phyloP scores from a whole-genome alignment of 2,888 invertebrate species.

The Chaetogeoica ovagalla region DNA sequence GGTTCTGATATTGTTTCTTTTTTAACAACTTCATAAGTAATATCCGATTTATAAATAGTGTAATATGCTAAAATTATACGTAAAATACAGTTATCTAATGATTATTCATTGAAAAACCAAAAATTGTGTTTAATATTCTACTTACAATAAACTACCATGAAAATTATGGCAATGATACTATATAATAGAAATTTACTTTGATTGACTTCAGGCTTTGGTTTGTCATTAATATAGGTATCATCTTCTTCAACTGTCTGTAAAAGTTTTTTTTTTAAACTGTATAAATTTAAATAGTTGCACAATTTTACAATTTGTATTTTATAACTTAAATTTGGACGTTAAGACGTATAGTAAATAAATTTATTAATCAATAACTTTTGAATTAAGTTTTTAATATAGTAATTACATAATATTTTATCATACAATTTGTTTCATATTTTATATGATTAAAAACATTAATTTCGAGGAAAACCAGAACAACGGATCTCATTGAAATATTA shows the following conservation, averaged over 20 bases:
- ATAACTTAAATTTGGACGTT: no score
- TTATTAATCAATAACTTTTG: no score
- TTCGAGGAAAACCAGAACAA: no score
- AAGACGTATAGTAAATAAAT: no score
- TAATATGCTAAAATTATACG: conserved; percentile 34
- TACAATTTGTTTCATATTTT: no score
- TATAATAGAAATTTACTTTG: conserved; percentile 51
- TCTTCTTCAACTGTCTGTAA: conserved; percentile 26
- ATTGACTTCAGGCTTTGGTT: conserved; percentile 28
- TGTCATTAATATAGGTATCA: conserved; percentile 24
- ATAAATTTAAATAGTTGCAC: not conserved
- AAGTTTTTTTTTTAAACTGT: not conserved
- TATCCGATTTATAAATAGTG: conserved; percentile 51
- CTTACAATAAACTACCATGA: conserved; percentile 46
- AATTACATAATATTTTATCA: no score
- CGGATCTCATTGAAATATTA: no score
- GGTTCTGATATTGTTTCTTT: conserved; percentile 72
- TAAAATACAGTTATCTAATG: not conserved
- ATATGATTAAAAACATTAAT: no score
- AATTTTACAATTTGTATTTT: not conserved
- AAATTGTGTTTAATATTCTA: not conserved
- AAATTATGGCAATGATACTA: conserved; percentile 27
- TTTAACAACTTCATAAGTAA: conserved; percentile 74
- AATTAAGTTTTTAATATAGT: no score
- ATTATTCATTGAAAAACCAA: not conserved